Conservation (phyloP, 2,888 invertebrate genomes). For the Synergus japonicus region DNA sequence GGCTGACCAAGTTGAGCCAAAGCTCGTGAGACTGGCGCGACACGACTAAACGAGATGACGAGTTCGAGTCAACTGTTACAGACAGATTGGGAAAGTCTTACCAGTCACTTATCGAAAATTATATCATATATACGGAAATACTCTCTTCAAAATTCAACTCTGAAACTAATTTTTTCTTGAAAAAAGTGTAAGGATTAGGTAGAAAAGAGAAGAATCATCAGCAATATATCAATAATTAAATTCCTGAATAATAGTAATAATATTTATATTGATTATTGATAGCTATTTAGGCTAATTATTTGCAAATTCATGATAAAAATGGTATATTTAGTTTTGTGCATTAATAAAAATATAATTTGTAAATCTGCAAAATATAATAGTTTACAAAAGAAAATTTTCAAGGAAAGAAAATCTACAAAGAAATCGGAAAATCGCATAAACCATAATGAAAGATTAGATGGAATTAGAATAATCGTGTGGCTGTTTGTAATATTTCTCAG, state of each 20-base stretch:
- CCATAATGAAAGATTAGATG: constrained; percentile 12
- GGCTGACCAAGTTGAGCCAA: constrained; percentile 19
- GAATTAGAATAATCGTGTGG: constrained; percentile 18
- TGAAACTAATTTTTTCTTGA: background rate
- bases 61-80: constrained; percentile 54
- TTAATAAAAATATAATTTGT: no score
- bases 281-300: background rate
- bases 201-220: no score
- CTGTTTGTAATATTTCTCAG: constrained; percentile 6
- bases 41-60: constrained; percentile 61
- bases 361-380: no score
- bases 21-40: constrained; percentile 53
- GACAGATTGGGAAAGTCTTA: constrained; percentile 55
- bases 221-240: no score
- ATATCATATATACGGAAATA: constrained; percentile 32
- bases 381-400: no score
- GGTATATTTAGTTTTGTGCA: background rate
- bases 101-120: constrained; percentile 49
- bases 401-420: background rate
- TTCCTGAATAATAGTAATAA: no score
- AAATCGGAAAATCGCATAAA: constrained; percentile 25
- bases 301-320: background rate
- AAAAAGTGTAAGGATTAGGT: no score
- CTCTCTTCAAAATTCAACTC: background rate
- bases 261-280: background rate